Conservation (phyloP, 2,888 invertebrate genomes). For the Diarsia dahlii region DNA sequence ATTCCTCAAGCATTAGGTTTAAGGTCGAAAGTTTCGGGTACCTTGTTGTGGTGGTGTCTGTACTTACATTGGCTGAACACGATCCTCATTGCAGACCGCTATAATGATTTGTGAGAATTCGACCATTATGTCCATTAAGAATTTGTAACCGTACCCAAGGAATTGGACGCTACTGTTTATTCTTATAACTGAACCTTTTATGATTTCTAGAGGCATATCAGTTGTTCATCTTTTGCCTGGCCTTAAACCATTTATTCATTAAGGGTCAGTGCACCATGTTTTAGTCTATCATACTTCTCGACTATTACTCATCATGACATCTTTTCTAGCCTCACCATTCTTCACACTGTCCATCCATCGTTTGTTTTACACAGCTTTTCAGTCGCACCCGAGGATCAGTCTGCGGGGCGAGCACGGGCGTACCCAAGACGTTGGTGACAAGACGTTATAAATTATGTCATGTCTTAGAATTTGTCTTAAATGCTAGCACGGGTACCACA, state of each 20-base stretch:
- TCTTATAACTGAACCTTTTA: neutral
- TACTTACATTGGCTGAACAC: conserved; percentile 23
- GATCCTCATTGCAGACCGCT: conserved; percentile 19
- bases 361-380: too few relatives aligned
- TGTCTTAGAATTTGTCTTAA: too few relatives aligned
- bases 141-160: neutral
- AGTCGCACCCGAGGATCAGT: too few relatives aligned
- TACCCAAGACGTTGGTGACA: too few relatives aligned
- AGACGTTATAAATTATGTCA: too few relatives aligned
- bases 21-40: too few relatives aligned
- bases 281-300: neutral
- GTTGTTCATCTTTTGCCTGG: neutral
- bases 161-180: neutral
- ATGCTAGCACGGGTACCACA: too few relatives aligned
- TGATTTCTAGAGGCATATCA: neutral
- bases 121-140: neutral
- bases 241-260: neutral
- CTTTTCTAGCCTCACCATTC: neutral
- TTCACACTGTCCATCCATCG: neutral
- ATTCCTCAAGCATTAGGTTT: too few relatives aligned
- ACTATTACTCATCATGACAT: neutral
- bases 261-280: neutral
- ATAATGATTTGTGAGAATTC: conserved; percentile 24
- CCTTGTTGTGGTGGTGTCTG: too few relatives aligned
- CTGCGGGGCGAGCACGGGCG: too few relatives aligned